Percentiles rank a stretch among this genome's conserved stretches.
phyloP scores from a whole-genome alignment of 2,797 vertebrate genomes.

The Premnoplex brunnescens region DNA sequence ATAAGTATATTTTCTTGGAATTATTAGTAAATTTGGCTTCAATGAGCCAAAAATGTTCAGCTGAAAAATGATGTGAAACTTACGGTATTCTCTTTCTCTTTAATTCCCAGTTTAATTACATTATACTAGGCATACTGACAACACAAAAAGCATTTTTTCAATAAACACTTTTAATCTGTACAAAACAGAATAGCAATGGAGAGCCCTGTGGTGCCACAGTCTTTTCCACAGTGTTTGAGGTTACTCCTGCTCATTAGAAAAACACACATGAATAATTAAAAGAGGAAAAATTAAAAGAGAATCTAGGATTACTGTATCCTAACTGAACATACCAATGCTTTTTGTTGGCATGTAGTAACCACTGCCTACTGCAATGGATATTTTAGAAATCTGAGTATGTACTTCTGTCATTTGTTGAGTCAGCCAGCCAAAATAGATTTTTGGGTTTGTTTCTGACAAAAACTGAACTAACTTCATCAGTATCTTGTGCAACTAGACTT shows the following conservation, averaged over 20 bases:
- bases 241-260: not conserved
- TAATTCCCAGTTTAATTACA: slow-evolving; percentile 50
- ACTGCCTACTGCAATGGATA: slow-evolving; percentile 2
- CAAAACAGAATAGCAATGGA: not conserved
- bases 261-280: slow-evolving; percentile 1
- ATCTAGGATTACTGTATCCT: not conserved
- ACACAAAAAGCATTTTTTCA: slow-evolving; percentile 8
- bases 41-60: not conserved
- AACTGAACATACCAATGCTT: not conserved
- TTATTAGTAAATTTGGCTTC: not conserved
- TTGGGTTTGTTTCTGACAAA: not conserved
- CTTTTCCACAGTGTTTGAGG: not conserved
- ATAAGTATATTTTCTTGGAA: not conserved
- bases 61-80: not conserved
- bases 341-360: not conserved
- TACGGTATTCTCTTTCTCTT: not conserved
- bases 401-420: slow-evolving; percentile 13
- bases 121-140: not conserved
- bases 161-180: not conserved
- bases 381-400: slow-evolving; percentile 22
- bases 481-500: slow-evolving; percentile 2
- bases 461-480: not conserved
- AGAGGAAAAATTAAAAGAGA: not conserved
- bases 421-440: slow-evolving; percentile 2
- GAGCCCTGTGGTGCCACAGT: not conserved